phyloP scores from a whole-genome alignment of 2,797 vertebrate genomes.

The Onychomys leucogaster region DNA sequence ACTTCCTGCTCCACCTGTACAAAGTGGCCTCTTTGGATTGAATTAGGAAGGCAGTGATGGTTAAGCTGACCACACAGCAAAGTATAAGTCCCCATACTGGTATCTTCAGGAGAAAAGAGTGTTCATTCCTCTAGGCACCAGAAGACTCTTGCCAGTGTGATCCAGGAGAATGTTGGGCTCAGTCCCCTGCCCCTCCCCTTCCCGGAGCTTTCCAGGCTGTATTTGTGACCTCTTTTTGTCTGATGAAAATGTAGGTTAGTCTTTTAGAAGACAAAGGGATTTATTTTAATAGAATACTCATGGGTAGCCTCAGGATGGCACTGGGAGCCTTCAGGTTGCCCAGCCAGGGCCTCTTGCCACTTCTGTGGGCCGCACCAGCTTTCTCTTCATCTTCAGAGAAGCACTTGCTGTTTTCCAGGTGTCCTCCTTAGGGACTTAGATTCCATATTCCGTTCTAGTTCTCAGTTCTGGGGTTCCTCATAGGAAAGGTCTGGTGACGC shows the following conservation, averaged over 20 bases:
- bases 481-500: neutral
- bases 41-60: neutral
- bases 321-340: neutral
- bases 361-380: neutral
- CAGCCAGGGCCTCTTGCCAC: neutral
- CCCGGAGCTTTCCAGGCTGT: constrained; percentile 45
- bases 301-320: constrained; percentile 29
- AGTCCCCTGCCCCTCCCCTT: neutral
- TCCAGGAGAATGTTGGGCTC: neutral
- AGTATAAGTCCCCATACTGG: neutral
- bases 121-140: neutral
- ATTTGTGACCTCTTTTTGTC: constrained; percentile 79
- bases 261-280: constrained; percentile 73
- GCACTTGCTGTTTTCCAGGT: neutral
- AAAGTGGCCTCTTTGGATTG: constrained; percentile 4
- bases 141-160: neutral
- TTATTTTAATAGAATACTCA: constrained; percentile 44
- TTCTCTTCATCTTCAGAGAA: neutral
- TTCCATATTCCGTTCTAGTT: neutral
- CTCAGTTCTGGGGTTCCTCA: neutral
- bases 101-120: constrained; percentile 5
- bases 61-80: neutral
- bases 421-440: constrained; percentile 6
- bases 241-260: constrained; percentile 81
- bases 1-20: neutral